phyloP scores from a whole-genome alignment of 2,888 invertebrate species.

The Nomada ruficornis region DNA sequence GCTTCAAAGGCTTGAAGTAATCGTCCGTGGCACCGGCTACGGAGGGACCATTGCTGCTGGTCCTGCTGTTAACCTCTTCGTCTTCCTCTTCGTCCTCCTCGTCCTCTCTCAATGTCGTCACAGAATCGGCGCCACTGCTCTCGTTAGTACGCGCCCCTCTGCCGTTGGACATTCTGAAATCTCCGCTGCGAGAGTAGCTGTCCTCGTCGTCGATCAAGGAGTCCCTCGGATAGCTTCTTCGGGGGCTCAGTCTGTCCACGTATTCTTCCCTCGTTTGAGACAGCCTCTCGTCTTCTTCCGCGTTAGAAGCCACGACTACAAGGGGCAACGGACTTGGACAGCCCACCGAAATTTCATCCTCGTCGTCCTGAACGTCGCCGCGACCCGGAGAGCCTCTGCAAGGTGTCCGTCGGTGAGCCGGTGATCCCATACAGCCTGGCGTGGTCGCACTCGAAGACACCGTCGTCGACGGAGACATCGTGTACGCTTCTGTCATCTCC shows the following conservation, averaged over 20 bases:
- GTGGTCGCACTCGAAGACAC: slow-evolving; percentile 78
- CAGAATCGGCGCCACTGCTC: slow-evolving; percentile 73
- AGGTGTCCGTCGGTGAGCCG: slow-evolving; percentile 84
- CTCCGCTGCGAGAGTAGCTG: slow-evolving; percentile 77
- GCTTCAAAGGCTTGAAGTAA: slow-evolving; percentile 92
- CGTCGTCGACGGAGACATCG: slow-evolving; percentile 82
- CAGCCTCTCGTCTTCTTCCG: slow-evolving; percentile 84
- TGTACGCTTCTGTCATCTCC: slow-evolving; percentile 83
- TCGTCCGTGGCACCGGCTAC: slow-evolving; percentile 86
- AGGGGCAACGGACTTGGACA: slow-evolving; percentile 87
- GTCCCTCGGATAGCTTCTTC: slow-evolving; percentile 60
- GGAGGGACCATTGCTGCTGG: slow-evolving; percentile 69
- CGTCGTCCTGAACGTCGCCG: slow-evolving; percentile 79
- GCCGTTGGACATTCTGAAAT: slow-evolving; percentile 69
- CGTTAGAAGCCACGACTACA: slow-evolving; percentile 83
- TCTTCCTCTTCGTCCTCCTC: slow-evolving; percentile 75
- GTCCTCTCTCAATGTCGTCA: slow-evolving; percentile 75
- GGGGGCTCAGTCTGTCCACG: slow-evolving; percentile 77
- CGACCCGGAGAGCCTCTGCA: slow-evolving; percentile 73
- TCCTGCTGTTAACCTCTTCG: slow-evolving; percentile 74
- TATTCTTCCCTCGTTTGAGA: slow-evolving; percentile 79
- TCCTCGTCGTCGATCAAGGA: slow-evolving; percentile 69
- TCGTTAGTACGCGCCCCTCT: slow-evolving; percentile 59
- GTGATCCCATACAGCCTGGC: slow-evolving; percentile 79
- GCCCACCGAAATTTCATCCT: slow-evolving; percentile 93